Percentiles rank a stretch among this genome's conserved stretches.
Evolutionary conservation across 1,140 invertebrate genomes (phyloP).

Genomic region (Lordiphosa stackelbergi): DNA sequence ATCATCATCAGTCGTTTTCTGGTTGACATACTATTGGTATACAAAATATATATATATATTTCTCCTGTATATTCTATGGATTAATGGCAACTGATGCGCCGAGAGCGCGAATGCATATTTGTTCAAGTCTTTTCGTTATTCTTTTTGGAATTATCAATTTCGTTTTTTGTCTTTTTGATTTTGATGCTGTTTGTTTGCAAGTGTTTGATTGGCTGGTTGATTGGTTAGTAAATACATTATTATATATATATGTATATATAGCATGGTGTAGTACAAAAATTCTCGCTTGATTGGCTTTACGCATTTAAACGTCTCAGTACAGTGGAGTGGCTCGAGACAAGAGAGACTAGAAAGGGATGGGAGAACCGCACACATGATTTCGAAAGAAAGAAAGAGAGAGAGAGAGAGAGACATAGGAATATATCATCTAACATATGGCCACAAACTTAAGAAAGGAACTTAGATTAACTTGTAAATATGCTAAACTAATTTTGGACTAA

Average conservation of each 20-base stretch:
- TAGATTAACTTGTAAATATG: constrained; percentile 34
- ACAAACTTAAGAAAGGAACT: constrained; percentile 29
- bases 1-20: constrained; percentile 22
- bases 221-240: too few species aligned
- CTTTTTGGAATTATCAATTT: constrained; percentile 59
- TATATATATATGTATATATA: not conserved
- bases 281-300: constrained; percentile 52
- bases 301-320: too few species aligned
- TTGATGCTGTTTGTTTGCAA: constrained; percentile 36
- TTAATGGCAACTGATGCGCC: constrained; percentile 14
- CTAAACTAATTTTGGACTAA: constrained; percentile 70
- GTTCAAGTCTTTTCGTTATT: constrained; percentile 68
- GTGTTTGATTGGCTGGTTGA: constrained; percentile 25
- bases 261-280: too few species aligned
- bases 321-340: too few species aligned
- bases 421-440: constrained; percentile 47
- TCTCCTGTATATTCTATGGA: constrained; percentile 9
- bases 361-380: constrained; percentile 1
- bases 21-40: constrained; percentile 48
- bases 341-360: constrained; percentile 11
- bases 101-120: not conserved
- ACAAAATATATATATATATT: constrained; percentile 60
- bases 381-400: constrained; percentile 27
- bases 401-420: not conserved
- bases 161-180: constrained; percentile 17